Base-by-base conservation (phyloP, 2,888 invertebrate genomes). In the Phyllotreta cruciferae region DNA sequence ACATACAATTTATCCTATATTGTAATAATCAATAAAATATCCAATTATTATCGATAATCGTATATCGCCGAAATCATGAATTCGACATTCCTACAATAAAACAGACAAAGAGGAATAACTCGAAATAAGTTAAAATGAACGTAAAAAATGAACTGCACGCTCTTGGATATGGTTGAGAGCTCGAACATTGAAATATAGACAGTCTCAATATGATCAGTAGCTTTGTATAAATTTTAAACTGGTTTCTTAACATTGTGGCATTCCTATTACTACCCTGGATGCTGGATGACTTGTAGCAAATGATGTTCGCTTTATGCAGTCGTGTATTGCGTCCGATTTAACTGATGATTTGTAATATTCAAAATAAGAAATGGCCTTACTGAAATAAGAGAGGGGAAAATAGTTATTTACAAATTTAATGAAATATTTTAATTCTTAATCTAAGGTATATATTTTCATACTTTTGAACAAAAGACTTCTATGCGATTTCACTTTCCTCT, bases 161-260 rank as follows among this genome's bases (percentile, higher is more conserved):
- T 38, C 7, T 37, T 56, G 56, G 38, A 9, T 14, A 49, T 38
- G 8, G 35, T 52, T 34, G 37, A 8, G 41, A 35, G 52, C 36
- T 42, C 39, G 49, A 49, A 35, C 45, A 44, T 52, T 44, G 44
- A 52, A 52, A 60, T 52, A 60, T 56, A 61, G 52, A 61, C 52
- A 60, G 54, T 57, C 66, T 62, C 61, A 57, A 66, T 66, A 67
- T 67, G 60, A 67, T 71, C 67, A 58, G 69, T 64, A 67, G 69
- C 67, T 63, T 35, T 55, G 68, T 66, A 70, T 71, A 71, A 67
- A 71, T 71, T 66, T 67, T 57, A 68, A 71, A 71, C 71, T 68
- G 71, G 71, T 71, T 71, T 71, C 64, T 60, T 52, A 63, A 66
- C 64, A 66, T 66, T 60, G 54, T 64, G 60, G 64, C 64, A 64